A percentile compares a stretch with the other conserved stretches of the same genome.
Conservation (phyloP, 2,888 invertebrate species). For the Latheticus oryzae region DNA sequence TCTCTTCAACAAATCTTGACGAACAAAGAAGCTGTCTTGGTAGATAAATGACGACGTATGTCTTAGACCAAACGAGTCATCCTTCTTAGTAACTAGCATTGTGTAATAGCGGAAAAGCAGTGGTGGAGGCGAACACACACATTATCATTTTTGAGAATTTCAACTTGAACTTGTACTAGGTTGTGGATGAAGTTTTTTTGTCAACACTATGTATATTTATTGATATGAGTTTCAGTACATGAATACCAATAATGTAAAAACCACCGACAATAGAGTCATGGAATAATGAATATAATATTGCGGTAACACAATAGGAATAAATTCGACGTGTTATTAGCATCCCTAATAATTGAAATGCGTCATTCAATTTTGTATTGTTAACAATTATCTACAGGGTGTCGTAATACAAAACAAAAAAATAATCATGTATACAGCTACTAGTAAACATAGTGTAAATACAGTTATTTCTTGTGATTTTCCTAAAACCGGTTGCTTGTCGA, state of each 20-base stretch:
- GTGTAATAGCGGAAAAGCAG: constrained; percentile 42
- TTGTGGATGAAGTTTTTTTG: too few relatives aligned
- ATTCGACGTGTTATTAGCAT: constrained; percentile 18
- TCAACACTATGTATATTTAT: too few relatives aligned
- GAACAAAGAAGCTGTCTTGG: constrained; percentile 30
- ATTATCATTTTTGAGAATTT: too few relatives aligned
- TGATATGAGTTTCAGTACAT: too few relatives aligned
- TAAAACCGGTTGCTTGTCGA: constrained; percentile 41
- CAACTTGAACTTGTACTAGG: too few relatives aligned
- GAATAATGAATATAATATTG: constrained; percentile 2
- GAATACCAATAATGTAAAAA: neutral
- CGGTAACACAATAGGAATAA: constrained; percentile 12
- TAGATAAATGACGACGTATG: constrained; percentile 39
- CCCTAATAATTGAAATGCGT: constrained; percentile 17
- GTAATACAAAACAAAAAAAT: too few relatives aligned
- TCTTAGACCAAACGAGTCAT: constrained; percentile 42
- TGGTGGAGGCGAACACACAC: too few relatives aligned
- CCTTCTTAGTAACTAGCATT: constrained; percentile 43
- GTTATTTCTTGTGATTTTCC: constrained; percentile 39
- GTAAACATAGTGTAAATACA: too few relatives aligned
- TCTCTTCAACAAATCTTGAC: constrained; percentile 16
- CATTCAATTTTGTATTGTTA: neutral
- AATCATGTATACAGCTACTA: too few relatives aligned
- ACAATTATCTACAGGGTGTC: constrained; percentile 9
- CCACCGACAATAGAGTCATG: neutral